Evolutionary conservation across 2,888 invertebrate species (phyloP).

Genomic region (Deladenus siricidicola): DNA sequence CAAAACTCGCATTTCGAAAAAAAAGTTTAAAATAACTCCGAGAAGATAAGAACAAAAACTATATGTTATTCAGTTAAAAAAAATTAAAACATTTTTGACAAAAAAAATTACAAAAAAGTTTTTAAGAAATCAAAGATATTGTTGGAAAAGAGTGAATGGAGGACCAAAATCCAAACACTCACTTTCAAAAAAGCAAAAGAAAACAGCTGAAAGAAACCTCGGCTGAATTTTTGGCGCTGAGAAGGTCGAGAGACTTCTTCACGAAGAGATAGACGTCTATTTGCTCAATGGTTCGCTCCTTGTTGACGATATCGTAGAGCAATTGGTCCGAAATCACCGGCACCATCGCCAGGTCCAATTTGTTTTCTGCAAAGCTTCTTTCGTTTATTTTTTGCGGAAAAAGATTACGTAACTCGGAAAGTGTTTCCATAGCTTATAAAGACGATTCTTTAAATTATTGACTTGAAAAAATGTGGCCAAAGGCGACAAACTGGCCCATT

Average conservation of each 20-base stretch:
- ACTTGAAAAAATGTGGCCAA: background rate
- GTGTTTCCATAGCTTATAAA: background rate
- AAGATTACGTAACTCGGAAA: background rate
- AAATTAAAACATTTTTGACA: no score
- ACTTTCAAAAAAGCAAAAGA: no score
- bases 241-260: conserved; percentile 29
- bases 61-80: no score
- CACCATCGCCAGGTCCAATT: conserved; percentile 17
- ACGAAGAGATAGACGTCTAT: conserved; percentile 16
- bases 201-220: conserved; percentile 17
- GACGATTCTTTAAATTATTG: background rate
- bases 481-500: background rate
- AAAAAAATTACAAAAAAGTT: no score
- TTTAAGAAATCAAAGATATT: no score
- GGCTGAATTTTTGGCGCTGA: conserved; percentile 26
- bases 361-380: conserved; percentile 6
- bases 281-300: conserved; percentile 11
- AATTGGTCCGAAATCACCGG: conserved; percentile 26
- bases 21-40: no score
- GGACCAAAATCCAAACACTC: no score
- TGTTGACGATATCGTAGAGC: conserved; percentile 11
- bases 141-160: no score
- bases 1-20: no score
- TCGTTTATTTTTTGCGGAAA: background rate
- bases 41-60: no score